A percentile compares a stretch with the other conserved stretches of the same genome.
Evolutionary conservation across 2,888 invertebrate species (phyloP).

Genomic region (Dilophus febrilis): DNA sequence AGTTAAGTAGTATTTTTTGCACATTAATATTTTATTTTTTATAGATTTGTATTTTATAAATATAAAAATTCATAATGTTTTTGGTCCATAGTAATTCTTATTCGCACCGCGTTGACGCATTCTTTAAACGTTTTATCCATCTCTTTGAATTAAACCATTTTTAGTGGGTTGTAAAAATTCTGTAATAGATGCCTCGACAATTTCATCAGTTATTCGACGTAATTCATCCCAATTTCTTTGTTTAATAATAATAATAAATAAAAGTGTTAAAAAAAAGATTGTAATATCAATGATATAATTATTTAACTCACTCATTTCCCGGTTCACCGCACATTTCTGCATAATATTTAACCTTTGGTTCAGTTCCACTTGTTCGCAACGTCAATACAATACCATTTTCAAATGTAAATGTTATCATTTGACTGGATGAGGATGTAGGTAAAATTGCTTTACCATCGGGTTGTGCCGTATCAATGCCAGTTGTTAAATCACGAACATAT

Average conservation of each 20-base stretch:
- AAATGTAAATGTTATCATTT: conserved; percentile 94
- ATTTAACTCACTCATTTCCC: conserved; percentile 37
- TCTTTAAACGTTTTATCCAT: too few relatives aligned
- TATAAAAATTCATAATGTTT: too few relatives aligned
- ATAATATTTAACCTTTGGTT: conserved; percentile 98
- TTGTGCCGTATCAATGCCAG: conserved; percentile 55
- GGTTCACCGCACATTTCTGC: conserved; percentile 68
- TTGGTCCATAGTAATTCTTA: too few relatives aligned
- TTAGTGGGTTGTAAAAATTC: conserved; percentile 66
- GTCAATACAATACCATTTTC: conserved; percentile 72
- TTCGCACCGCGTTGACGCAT: too few relatives aligned
- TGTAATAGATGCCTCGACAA: conserved; percentile 59
- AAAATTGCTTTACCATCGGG: conserved; percentile 50
- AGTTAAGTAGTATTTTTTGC: too few relatives aligned
- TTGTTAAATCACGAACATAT: conserved; percentile 72
- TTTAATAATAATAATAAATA: not conserved
- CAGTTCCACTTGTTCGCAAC: conserved; percentile 91
- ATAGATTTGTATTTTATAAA: too few relatives aligned
- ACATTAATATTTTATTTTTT: too few relatives aligned
- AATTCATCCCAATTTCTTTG: conserved; percentile 51
- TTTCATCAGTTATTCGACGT: conserved; percentile 42
- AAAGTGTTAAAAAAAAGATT: not conserved
- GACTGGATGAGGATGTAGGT: conserved; percentile 45
- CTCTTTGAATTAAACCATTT: conserved; percentile 38
- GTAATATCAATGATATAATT: not conserved